Conservation (phyloP, 2,888 invertebrate genomes). For the Agrilus mali region DNA sequence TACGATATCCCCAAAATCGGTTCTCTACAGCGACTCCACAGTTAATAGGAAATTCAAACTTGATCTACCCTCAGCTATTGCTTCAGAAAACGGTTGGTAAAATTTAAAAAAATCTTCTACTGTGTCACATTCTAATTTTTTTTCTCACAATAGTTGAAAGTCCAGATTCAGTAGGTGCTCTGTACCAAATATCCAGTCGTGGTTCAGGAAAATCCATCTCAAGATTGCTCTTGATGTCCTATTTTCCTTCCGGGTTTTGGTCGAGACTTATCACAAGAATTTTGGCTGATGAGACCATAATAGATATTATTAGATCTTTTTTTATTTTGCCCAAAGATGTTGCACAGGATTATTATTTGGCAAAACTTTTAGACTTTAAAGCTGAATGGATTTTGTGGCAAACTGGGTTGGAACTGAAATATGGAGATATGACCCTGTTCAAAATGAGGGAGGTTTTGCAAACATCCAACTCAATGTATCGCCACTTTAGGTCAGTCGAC, state of each 20-base stretch:
- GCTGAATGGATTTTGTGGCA: conserved; percentile 93
- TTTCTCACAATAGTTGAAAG: conserved; percentile 4
- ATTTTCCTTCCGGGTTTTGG: conserved; percentile 98
- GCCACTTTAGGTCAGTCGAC: conserved; percentile 28
- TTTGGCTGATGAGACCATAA: conserved; percentile 75
- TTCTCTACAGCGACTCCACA: conserved; percentile 28
- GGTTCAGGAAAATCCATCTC: conserved; percentile 49
- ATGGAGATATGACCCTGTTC: conserved; percentile 70
- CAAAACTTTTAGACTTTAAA: conserved; percentile 50
- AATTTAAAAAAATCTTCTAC: conserved; percentile 16
- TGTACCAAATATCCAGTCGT: conserved; percentile 31
- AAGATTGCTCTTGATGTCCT: conserved; percentile 82
- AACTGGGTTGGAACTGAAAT: conserved; percentile 76
- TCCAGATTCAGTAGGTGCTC: conserved; percentile 1
- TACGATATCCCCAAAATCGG: conserved; percentile 37
- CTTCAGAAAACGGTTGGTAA: conserved; percentile 11
- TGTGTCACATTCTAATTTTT: conserved; percentile 3
- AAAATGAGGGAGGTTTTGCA: conserved; percentile 65
- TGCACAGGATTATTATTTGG: conserved; percentile 47
- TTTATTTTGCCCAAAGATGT: conserved; percentile 62
- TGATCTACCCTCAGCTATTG: conserved; percentile 22
- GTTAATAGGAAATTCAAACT: conserved; percentile 28
- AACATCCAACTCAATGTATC: conserved; percentile 39
- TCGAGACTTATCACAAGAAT: conserved; percentile 85
- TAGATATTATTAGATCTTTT: conserved; percentile 62